A percentile compares a stretch with the other conserved stretches of the same genome.
Conservation (phyloP, 2,113 vertebrate genomes). For the Tor tambroides region DNA sequence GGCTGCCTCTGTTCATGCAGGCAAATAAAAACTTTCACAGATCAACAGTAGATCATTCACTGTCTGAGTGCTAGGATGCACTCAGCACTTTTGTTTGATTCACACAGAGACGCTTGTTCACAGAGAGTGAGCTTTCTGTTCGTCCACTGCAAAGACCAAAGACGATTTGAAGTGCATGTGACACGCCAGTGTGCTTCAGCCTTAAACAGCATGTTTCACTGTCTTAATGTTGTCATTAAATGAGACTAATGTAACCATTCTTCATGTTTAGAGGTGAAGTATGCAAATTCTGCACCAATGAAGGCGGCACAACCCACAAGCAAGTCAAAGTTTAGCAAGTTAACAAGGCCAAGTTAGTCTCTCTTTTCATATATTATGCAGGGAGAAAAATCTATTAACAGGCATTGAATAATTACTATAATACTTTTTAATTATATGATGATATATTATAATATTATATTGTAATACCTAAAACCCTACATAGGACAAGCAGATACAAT, state of each 20-base stretch:
- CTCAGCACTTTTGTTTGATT: slow-evolving; percentile 38
- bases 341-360: no score
- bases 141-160: neutral
- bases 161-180: slow-evolving; percentile 13
- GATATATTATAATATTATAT: no score
- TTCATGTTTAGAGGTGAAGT: neutral
- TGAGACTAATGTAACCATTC: neutral
- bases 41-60: slow-evolving; percentile 29
- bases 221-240: neutral
- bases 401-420: no score
- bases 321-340: neutral
- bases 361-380: no score
- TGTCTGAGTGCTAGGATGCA: slow-evolving; percentile 44
- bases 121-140: neutral
- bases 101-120: slow-evolving; percentile 37
- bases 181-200: slow-evolving; percentile 8
- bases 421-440: no score
- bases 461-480: no score
- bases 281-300: neutral
- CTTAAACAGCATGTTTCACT: neutral
- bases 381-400: no score
- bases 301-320: neutral
- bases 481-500: no score
- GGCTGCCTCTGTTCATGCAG: neutral
- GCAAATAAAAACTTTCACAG: neutral